Percentiles rank a stretch among this genome's conserved stretches.
phyloP scores from a whole-genome alignment of 2,113 vertebrate species.

The Leptocoma aspasia region DNA sequence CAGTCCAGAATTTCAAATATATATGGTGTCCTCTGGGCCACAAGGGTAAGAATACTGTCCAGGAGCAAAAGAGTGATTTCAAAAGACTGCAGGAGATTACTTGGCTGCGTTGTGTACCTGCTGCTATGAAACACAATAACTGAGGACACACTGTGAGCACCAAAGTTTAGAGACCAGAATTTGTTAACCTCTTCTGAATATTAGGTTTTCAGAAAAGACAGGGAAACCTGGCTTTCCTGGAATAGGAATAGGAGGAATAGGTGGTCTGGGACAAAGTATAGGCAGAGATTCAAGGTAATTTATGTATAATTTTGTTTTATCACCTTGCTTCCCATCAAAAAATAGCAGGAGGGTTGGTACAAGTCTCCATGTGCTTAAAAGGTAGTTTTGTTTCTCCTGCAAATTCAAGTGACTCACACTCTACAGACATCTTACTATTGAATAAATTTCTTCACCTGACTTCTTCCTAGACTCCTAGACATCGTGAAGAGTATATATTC shows the following conservation, averaged over 20 bases:
- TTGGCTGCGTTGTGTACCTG: background rate
- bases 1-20: background rate
- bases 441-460: background rate
- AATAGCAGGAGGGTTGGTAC: background rate
- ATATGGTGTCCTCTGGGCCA: background rate
- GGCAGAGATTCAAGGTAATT: background rate
- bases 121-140: background rate
- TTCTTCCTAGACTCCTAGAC: background rate
- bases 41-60: background rate
- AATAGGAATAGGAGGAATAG: background rate
- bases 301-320: background rate
- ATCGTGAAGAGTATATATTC: background rate
- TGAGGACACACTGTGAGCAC: background rate
- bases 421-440: background rate
- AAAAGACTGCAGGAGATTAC: background rate
- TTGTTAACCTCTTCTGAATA: background rate
- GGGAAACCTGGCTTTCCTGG: background rate
- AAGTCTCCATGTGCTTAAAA: background rate
- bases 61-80: background rate
- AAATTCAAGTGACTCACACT: background rate
- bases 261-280: background rate
- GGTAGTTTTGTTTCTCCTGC: background rate
- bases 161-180: background rate
- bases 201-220: background rate
- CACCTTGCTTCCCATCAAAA: background rate